Conservation (phyloP, 2,113 vertebrate species). For the Melanerpes formicivorus region DNA sequence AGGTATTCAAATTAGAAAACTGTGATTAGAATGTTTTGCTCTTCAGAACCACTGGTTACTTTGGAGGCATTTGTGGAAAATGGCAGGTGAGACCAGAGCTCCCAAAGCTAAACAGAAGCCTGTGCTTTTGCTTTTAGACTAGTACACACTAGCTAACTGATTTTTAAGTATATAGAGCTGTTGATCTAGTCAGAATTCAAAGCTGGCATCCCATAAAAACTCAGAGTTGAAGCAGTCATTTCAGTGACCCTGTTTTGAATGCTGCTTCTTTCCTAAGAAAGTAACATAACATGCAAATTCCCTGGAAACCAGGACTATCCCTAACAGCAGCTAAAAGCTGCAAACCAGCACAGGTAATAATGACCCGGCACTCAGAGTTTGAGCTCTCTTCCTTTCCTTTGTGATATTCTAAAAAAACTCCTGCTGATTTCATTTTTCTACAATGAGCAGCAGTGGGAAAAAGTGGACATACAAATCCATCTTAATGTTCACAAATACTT, state of each 20-base stretch:
- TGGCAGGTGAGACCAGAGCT: neutral
- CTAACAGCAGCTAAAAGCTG: neutral
- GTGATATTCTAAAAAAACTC: neutral
- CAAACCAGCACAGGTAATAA: neutral
- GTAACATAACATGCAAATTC: neutral
- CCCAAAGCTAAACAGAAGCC: neutral
- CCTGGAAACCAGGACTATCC: neutral
- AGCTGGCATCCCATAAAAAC: neutral
- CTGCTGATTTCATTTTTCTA: neutral
- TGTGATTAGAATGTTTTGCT: neutral
- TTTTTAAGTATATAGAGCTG: neutral
- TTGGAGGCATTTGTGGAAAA: neutral
- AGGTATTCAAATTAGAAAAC: constrained; percentile 2
- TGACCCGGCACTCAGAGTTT: neutral
- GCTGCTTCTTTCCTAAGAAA: neutral
- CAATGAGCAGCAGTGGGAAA: neutral
- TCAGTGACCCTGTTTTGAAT: neutral
- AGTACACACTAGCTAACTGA: neutral
- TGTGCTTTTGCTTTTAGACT: neutral
- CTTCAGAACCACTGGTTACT: neutral
- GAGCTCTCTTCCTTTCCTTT: neutral
- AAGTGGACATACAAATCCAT: neutral
- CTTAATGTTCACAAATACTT: neutral
- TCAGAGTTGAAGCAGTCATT: neutral
- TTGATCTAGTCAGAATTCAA: neutral